These are phyloP conservation scores for Odontophorus gujanensis DNA, from an alignment of 2,113 vertebrate genomes.

Conservation along the genomic window DNA sequence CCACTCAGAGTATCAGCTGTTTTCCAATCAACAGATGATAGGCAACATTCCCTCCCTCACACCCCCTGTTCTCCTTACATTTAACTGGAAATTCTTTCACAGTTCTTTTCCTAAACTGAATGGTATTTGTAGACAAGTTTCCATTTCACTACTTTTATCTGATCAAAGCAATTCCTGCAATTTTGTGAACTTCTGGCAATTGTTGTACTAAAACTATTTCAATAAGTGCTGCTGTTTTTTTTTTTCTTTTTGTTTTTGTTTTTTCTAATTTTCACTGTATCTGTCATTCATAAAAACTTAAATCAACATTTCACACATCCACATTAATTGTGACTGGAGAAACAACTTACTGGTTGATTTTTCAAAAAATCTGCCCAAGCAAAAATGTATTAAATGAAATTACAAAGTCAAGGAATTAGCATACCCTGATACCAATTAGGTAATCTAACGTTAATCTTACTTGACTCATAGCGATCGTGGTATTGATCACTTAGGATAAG, in stretches of 20 bases:
- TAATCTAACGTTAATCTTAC: neutral
- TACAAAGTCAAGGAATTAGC: neutral
- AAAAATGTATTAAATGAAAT: neutral
- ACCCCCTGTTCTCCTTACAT: neutral
- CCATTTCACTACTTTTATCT: neutral
- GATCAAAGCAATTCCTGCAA: neutral
- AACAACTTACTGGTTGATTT: neutral
- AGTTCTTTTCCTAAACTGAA: neutral
- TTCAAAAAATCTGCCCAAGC: neutral
- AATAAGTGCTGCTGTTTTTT: neutral
- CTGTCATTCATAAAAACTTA: neutral
- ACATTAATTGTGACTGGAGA: neutral
- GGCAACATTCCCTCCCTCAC: neutral
- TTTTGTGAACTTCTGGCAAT: neutral
- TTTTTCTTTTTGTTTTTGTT: too few species aligned
- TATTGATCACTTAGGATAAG: neutral
- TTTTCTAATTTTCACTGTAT: neutral
- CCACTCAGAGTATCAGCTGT: neutral
- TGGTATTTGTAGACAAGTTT: neutral
- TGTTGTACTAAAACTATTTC: neutral
- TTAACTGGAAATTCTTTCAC: neutral
- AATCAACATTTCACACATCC: neutral
- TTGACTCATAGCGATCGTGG: neutral
- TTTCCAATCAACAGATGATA: neutral
- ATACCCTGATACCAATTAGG: neutral